These are phyloP conservation scores for Spilosoma lubricipeda DNA, from an alignment of 2,888 invertebrate genomes.

Conservation along the genomic window DNA sequence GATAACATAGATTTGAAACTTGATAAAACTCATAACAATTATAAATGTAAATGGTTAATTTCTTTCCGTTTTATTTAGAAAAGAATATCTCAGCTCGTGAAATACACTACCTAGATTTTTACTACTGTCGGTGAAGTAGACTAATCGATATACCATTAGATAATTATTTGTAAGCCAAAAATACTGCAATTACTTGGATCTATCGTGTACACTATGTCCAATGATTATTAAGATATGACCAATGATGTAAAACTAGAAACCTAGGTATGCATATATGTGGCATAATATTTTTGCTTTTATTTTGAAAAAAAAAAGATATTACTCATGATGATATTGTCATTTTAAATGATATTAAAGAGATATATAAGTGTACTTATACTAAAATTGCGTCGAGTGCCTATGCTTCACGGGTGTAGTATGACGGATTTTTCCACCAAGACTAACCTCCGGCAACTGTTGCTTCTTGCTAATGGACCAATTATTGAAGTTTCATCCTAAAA, in stretches of 20 bases:
- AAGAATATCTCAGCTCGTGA: neutral
- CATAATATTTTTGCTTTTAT: neutral
- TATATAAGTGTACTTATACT: neutral
- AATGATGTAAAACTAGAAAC: neutral
- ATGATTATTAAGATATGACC: neutral
- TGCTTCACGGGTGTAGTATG: neutral
- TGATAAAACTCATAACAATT: no score
- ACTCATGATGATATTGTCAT: neutral
- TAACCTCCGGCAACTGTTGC: neutral
- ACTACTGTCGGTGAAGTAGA: neutral
- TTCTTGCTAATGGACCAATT: neutral
- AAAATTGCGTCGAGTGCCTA: neutral
- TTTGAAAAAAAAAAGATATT: neutral
- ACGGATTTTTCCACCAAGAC: neutral
- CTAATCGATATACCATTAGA: neutral
- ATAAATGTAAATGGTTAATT: neutral
- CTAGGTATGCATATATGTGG: neutral
- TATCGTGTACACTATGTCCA: neutral
- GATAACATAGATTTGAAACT: no score
- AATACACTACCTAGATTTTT: neutral
- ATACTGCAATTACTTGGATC: neutral
- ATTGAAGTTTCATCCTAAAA: neutral
- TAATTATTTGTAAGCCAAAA: neutral
- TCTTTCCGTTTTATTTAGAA: neutral
- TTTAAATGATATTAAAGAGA: neutral